A percentile compares a stretch with the other conserved stretches of the same genome.
phyloP scores from a whole-genome alignment of 2,888 invertebrate genomes.

The Pogonocherus hispidulus region DNA sequence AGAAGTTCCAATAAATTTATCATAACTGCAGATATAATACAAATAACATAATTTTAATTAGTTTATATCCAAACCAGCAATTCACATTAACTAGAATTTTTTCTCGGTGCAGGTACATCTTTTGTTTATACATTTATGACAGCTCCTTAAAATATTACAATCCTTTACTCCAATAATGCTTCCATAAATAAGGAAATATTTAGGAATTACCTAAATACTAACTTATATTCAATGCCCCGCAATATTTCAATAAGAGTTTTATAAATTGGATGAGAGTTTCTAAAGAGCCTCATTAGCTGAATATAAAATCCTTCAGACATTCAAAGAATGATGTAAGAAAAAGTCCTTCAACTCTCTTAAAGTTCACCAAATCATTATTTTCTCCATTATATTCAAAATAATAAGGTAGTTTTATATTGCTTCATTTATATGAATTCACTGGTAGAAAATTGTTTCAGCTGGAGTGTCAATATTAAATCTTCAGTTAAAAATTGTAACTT shows the following conservation, averaged over 20 bases:
- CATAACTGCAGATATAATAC: no score
- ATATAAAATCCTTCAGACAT: slow-evolving; percentile 49
- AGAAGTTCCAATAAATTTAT: no score
- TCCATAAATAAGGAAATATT: no score
- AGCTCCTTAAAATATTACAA: no score
- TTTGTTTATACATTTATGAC: no score
- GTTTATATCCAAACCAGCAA: no score
- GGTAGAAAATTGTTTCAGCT: neutral
- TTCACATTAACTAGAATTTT: no score
- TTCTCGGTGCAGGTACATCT: no score
- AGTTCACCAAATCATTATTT: slow-evolving; percentile 40
- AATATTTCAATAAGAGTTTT: slow-evolving; percentile 37
- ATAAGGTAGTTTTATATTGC: neutral
- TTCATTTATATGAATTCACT: neutral
- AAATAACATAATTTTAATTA: no score
- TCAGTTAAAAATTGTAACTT: no score
- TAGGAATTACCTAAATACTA: neutral
- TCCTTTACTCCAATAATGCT: no score
- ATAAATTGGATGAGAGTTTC: slow-evolving; percentile 40
- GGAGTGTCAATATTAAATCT: neutral
- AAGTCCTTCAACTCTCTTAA: slow-evolving; percentile 38
- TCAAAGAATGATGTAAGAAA: slow-evolving; percentile 49
- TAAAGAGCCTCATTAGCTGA: slow-evolving; percentile 50
- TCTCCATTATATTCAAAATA: slow-evolving; percentile 38
- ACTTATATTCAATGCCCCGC: neutral